Evolutionary conservation across 2,113 vertebrate genomes (phyloP), one percentile per base, ranked within the genome.

Genomic region (Ceuthmochares aereus): DNA sequence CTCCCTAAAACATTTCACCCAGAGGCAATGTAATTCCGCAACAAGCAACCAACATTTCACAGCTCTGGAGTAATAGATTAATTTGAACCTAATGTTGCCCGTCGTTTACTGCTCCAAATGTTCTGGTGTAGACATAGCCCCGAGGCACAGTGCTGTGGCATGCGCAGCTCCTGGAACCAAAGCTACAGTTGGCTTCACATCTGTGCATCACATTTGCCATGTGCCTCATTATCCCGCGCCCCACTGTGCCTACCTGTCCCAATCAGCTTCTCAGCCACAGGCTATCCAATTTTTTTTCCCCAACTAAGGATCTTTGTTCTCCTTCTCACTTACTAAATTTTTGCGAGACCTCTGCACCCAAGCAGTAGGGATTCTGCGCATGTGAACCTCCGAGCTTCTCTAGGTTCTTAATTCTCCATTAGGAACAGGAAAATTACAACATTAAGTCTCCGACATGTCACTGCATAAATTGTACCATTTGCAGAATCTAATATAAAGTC

Each of bases 151-250:
- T 86, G 97, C 96, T 96, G 98, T 98, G 98, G 98, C 98, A 98
- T 98, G 98, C 96, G 82, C 97, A 87, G 97, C 97, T 98, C 96
- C 98, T 98, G 98, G 97, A 98, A 98, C 98, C 88, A 89, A 95
- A 98, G 98, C 98, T 97, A 98, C 98, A 98, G 98, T 98, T 98
- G 98, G 98, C 97, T 98, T 98, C 97, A 98, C 99, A 99, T 99
- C 98, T 99, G 98, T 98, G 98, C 98, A 98, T 99, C 98, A 98
- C 98, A 98, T 99, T 98, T 98, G 98, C 98, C 97, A 98, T 98
- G 97, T 97, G 97, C 98, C 98, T 98, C 98, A 98, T 98, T 98
- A 98, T 97, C 97, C 98, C 89, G 96, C 98, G 86, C 97, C 98
- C 98, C 96, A 98, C 98, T 98, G 98, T 98, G 97, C 98, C 97